A percentile compares a stretch with the other conserved stretches of the same genome.
phyloP scores from a whole-genome alignment of 1,140 invertebrate genomes.

The Procambarus clarkii region DNA sequence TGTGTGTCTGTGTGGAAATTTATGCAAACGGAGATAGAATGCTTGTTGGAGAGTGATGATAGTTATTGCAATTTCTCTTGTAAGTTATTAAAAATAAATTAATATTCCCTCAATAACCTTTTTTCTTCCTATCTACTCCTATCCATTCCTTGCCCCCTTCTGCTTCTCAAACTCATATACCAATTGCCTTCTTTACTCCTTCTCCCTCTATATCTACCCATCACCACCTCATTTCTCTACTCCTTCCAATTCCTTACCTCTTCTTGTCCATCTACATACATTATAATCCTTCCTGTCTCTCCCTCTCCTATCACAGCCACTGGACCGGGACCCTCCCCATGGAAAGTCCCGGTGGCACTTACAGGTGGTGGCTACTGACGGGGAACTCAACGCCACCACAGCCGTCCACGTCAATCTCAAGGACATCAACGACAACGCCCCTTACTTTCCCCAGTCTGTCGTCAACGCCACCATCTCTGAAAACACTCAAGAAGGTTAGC shows the following conservation, averaged over 20 bases:
- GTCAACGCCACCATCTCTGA: constrained; percentile 23
- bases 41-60: too few species aligned
- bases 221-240: neutral
- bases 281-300: neutral
- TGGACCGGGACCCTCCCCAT: constrained; percentile 17
- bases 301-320: neutral
- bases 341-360: constrained; percentile 11
- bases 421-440: constrained; percentile 35
- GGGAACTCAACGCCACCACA: constrained; percentile 4
- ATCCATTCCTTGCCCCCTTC: too few species aligned
- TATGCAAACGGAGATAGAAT: too few species aligned
- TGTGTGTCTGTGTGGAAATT: too few species aligned
- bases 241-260: neutral
- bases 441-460: constrained; percentile 2
- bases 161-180: too few species aligned
- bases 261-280: neutral
- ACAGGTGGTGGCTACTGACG: neutral
- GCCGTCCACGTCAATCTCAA: constrained; percentile 35
- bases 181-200: too few species aligned
- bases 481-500: constrained; percentile 8
- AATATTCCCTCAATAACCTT: too few species aligned
- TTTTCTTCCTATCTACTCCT: too few species aligned
- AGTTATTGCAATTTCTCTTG: too few species aligned
- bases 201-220: too few species aligned
- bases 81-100: too few species aligned